Base-by-base conservation (phyloP, 2,797 vertebrate genomes). In the Pseudochirops cupreus region DNA sequence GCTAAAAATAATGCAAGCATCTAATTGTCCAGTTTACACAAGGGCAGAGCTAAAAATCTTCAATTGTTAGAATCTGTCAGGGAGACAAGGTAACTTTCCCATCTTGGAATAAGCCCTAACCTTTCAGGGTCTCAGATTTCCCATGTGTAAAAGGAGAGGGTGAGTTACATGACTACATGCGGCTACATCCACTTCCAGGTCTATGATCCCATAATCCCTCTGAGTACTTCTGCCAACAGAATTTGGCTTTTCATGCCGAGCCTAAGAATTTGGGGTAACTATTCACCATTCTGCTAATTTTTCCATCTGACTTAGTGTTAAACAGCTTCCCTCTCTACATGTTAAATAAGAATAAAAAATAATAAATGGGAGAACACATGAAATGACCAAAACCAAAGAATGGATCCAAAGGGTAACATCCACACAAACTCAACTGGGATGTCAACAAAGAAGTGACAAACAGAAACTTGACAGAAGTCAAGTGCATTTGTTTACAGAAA, bases 261-360 rank as follows among this genome's bases (percentile, higher is more conserved):
- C 95, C 53, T 92, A 91, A 95, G 94, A 91, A 57, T 96, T 94
- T 92, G 50, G n/a, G 90, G 74, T 94, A 56, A 91, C 56, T 16
- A 93, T 28, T 93, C 82, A 59, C 58, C 92, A 93, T 62, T 91
- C 67, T 54, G 10, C 74, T 90, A 91, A 90, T n/a, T 24, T n/a
- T 90, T 94, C 92, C 97, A 93, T 97, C 94, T 97, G 93, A 92
- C 90, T 96, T n/a, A 57, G 50, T 91, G 87, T 56, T 92, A 18
- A 94, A 94, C 74, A 96, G 91, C 93, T 97, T 94, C 97, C 96
- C 59, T 93, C 95, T 93, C 95, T 92, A 96, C 97, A 96, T 96
- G 98, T 62, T 94, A 95, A 56, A 92, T 96, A 97, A 96, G 31
- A 58, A 29, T 58, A 58, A 58, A 28, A 28, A 67, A n/a, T 14